Evolutionary conservation across 92 coral and sea anemone species (phyloP).

Genomic region (Epizoanthus illoricatus): DNA sequence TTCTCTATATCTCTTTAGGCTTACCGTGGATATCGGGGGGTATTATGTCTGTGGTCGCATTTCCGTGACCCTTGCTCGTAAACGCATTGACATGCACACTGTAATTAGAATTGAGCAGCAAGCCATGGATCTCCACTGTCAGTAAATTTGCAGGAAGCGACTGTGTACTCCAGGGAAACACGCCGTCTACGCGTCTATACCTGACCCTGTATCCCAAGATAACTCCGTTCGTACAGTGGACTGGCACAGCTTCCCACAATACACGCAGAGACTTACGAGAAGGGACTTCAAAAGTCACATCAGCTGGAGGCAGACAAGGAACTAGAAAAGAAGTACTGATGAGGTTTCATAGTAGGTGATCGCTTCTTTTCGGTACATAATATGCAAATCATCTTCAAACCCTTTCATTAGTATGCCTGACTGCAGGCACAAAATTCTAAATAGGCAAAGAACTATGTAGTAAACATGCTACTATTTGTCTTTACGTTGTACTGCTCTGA

Average conservation of each 20-base stretch:
- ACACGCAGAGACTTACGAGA: slow-evolving; percentile 27
- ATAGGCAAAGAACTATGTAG: too few species aligned
- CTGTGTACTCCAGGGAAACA: slow-evolving; percentile 21
- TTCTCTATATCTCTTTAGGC: neutral
- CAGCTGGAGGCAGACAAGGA: slow-evolving; percentile 68
- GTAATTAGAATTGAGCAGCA: slow-evolving; percentile 64
- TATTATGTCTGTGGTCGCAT: slow-evolving; percentile 48
- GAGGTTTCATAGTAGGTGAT: neutral
- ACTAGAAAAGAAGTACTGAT: slow-evolving; percentile 22
- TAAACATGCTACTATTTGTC: too few species aligned
- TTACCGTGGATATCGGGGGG: slow-evolving; percentile 60
- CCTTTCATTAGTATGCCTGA: too few species aligned
- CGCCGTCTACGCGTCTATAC: slow-evolving; percentile 45
- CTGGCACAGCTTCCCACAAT: slow-evolving; percentile 55
- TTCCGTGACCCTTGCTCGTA: slow-evolving; percentile 79
- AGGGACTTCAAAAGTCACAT: slow-evolving; percentile 67
- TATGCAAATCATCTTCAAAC: too few species aligned
- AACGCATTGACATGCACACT: slow-evolving; percentile 64
- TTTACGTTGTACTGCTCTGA: too few species aligned
- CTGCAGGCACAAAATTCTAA: too few species aligned
- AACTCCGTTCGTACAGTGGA: slow-evolving; percentile 63
- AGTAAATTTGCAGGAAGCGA: slow-evolving; percentile 46
- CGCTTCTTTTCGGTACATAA: too few species aligned
- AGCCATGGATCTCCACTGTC: slow-evolving; percentile 44
- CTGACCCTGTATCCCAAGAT: slow-evolving; percentile 68